These are phyloP conservation scores for Apodemus agrarius DNA, from an alignment of 2,797 vertebrate genomes.

Conservation along the genomic window DNA sequence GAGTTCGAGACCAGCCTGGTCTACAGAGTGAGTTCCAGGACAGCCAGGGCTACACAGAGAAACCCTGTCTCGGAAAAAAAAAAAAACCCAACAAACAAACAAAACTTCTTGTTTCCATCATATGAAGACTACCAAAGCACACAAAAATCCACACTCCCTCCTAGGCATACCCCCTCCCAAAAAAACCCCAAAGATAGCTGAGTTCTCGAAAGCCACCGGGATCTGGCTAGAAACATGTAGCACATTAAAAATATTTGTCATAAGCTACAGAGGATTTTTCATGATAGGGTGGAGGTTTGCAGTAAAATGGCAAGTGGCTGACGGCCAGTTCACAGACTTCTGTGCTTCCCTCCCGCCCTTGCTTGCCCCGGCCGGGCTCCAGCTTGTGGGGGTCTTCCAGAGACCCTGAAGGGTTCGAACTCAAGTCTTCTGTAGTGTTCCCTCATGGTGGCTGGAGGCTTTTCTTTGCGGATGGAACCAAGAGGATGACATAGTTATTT, in stretches of 20 bases:
- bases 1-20: too few relatives aligned
- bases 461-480: not conserved
- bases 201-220: not conserved
- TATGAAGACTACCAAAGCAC: not conserved
- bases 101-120: not conserved
- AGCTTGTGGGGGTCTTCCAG: not conserved
- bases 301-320: too few relatives aligned
- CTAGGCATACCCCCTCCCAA: rapidly evolving
- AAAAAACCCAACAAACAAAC: too few relatives aligned
- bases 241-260: not conserved
- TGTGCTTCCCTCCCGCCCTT: not conserved
- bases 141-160: not conserved
- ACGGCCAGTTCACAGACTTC: too few relatives aligned
- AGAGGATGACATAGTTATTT: not conserved
- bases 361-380: rapidly evolving
- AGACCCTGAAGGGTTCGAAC: not conserved
- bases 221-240: not conserved
- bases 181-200: not conserved
- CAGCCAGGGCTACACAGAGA: too few relatives aligned
- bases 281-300: not conserved
- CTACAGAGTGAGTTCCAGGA: too few relatives aligned
- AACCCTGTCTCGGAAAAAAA: too few relatives aligned
- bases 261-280: not conserved
- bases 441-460: not conserved
- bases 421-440: not conserved